Evolutionary conservation across 2,113 vertebrate genomes (phyloP).

Genomic region (Lepus europaeus): DNA sequence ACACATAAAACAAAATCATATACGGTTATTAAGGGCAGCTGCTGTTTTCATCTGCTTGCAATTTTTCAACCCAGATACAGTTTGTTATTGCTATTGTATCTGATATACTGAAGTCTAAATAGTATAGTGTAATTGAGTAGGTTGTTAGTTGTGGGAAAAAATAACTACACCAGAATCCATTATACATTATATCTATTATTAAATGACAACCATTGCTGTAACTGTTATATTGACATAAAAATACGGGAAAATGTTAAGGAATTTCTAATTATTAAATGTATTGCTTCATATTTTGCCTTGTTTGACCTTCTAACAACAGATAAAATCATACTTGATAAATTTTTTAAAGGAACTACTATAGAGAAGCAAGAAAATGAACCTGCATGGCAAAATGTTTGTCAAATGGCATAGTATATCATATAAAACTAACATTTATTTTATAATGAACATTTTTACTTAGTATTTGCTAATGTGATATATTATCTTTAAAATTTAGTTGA

Average conservation of each 20-base stretch:
- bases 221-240: conserved; percentile 70
- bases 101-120: conserved; percentile 75
- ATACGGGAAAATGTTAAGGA: conserved; percentile 77
- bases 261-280: conserved; percentile 53
- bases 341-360: neutral
- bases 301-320: conserved; percentile 22
- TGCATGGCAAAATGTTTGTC: neutral
- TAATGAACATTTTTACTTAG: neutral
- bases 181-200: conserved; percentile 75
- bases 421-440: conserved; percentile 11
- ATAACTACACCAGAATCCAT: conserved; percentile 60
- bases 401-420: neutral
- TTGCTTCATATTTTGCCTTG: neutral
- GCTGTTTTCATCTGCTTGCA: conserved; percentile 73
- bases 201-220: conserved; percentile 68
- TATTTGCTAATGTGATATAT: neutral
- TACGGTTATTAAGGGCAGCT: conserved; percentile 53
- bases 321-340: neutral
- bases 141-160: conserved; percentile 76
- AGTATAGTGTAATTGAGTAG: conserved; percentile 79
- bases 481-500: neutral
- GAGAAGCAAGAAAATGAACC: neutral
- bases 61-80: conserved; percentile 78
- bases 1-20: conserved; percentile 67
- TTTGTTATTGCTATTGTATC: conserved; percentile 78